Evolutionary conservation across 2,888 invertebrate genomes (phyloP), one percentile per base, ranked within the genome.

Genomic region (Meganola albula): DNA sequence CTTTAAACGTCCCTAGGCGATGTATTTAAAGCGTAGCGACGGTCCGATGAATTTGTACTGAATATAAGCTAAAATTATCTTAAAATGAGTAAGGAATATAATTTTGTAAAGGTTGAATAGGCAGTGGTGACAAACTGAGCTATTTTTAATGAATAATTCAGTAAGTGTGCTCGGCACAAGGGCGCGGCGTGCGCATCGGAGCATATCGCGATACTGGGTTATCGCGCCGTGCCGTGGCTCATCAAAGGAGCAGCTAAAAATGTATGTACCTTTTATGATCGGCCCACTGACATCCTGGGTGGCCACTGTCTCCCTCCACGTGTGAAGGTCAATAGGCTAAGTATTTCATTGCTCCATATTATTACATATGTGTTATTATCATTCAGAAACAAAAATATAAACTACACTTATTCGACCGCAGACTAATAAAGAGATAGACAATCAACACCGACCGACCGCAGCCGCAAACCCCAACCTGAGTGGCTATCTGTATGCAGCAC

Each of bases 241-340:
- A 73, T 74, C 75, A 72, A 73, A 75, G 71, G 66, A 67, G 54
- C 44, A 37, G 62, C 69, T 74, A 74, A 72, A 73, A n/a, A n/a
- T n/a, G n/a, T n/a, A n/a, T 72, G 74, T 69, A 71, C 58, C 58
- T 63, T 57, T 62, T 68, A 61, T 69, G 64, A 63, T 54, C 41
- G 45, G 36, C 48, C 53, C 45, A 31, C 43, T 39, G 51, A 43
- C 47, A 53, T 52, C 54, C 62, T 61, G 61, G 62, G 63, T 64
- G 63, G 61, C 52, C 52, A 49, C 53, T 46, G 43, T 44, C 32
- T 35, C 35, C 25, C 27, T 55, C 57, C 61, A 66, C 60, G 65
- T 53, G 53, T 54, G 40, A 42, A 38, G 29, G 27, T 25, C 21
- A 27, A 9, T 37, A 47, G 44, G n/a, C n/a, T n/a, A n/a, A n/a